Evolutionary conservation across 2,888 invertebrate species (phyloP), one percentile per base, ranked within the genome.

Genomic region (Coenonympha glycerion): DNA sequence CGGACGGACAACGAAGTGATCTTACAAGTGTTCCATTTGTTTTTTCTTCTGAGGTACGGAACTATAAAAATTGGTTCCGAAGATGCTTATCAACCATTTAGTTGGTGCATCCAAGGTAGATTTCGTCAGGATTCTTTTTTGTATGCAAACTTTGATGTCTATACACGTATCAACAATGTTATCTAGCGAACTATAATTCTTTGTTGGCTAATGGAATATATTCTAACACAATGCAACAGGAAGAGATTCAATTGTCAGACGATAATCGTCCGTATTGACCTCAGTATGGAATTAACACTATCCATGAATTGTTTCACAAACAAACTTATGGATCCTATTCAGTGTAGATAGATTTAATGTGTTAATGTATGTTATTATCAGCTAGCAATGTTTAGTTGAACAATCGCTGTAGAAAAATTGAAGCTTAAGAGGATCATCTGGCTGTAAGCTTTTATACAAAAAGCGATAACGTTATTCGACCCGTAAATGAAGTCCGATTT

Each of bases 181-280:
- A 55, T 52, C 52, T 54, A 39, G 47, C 48, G 45, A 28, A 42
- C 47, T 50, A 49, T 53, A 53, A 56, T 53, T 57, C 52, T 56
- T 59, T 58, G 55, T 53, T 48, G 45, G 49, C 42, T 47, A 55
- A 59, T 50, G 37, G 53, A 44, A 55, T 52, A 48, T 51, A 36
- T 56, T 53, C 39, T 45, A 46, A 51, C 42, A 61, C 60, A 61
- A 59, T 59, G 54, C 47, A 49, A 51, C 52, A 50, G 58, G 57
- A 56, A 61, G 61, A 49, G 52, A 55, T 52, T 48, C 54, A 51
- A 56, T 58, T 57, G 56, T 57, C 52, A 57, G 47, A 54, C 53
- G 49, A 51, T 59, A 58, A 56, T 54, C 53, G 41, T 47, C 53
- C 46, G 30, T 50, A 50, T 46, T 46, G 55, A 53, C 55, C 59